These are phyloP conservation scores for Anguilla japonica DNA, from an alignment of 2,113 vertebrate species.

Conservation along the genomic window DNA sequence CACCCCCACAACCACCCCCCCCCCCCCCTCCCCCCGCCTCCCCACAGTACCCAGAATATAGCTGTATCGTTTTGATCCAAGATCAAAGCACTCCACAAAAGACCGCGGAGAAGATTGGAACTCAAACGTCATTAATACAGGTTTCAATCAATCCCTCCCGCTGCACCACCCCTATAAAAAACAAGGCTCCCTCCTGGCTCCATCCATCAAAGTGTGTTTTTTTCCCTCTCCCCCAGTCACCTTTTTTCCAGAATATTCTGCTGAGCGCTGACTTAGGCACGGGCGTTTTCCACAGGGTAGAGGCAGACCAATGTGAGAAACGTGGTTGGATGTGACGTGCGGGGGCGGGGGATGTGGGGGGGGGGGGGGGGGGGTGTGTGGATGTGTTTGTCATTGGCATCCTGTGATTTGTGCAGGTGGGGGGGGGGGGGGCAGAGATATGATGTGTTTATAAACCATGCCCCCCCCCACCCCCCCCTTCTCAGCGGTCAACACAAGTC, in stretches of 20 bases:
- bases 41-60: background rate
- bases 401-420: background rate
- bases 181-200: background rate
- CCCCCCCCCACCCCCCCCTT: background rate
- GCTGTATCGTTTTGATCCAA: background rate
- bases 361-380: too few relatives aligned
- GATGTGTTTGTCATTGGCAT: background rate
- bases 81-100: background rate
- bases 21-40: background rate
- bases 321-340: background rate
- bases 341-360: too few relatives aligned
- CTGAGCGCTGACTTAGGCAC: background rate
- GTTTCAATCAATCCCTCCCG: background rate
- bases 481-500: background rate
- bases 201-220: background rate
- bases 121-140: background rate
- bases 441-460: conserved; percentile 5
- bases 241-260: background rate
- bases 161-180: background rate
- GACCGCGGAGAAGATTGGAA: background rate
- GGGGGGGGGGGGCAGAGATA: background rate
- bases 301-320: background rate
- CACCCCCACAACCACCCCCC: background rate
- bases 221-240: background rate
- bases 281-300: background rate